Evolutionary conservation across 2,113 vertebrate genomes (phyloP), one percentile per base, ranked within the genome.

Genomic region (Isurus oxyrinchus): DNA sequence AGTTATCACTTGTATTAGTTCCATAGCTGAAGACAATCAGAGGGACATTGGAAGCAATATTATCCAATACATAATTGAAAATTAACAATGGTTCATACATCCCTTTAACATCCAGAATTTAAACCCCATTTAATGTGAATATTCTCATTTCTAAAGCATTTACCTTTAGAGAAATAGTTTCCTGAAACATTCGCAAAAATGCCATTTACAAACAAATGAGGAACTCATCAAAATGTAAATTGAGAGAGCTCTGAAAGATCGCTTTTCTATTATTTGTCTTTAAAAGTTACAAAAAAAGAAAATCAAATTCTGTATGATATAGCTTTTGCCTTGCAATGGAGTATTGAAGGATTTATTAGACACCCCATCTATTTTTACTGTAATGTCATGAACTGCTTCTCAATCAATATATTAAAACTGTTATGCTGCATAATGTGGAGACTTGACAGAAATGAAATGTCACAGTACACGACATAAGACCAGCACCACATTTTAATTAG

Each of bases 401-500:
- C 94, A 95, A 72, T 95, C 94, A 72, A 95, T 95, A 69, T 55
- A 53, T 95, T 95, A 95, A 95, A 25, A 72, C 44, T 76, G 94
- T 95, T 72, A 95, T 72, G 40, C 94, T 95, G 94, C 94, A 95
- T 95, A 95, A 95, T 35, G 67, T 55, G 66, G 63, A 95, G 66
- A 95, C 94, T 76, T 76, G 94, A 95, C 66, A 95, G 67, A 72
- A 95, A 95, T 95, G 40, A 95, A 95, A 95, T 72, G 94, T 76
- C 94, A 95, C 94, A 72, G 66, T 69, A 95, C 21, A 69, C 40
- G 94, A 95, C 94, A 76, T 95, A 76, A 72, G 94, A 72, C 63
- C 94, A 55, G 27, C 63, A 5, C 66, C 94, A 72, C 67, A 55
- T 95, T 95, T 95, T 95, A 95, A 95, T 95, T 95, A 76, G 94